Conservation (phyloP, 2,888 invertebrate genomes). For the Diachrysia chrysitis region DNA sequence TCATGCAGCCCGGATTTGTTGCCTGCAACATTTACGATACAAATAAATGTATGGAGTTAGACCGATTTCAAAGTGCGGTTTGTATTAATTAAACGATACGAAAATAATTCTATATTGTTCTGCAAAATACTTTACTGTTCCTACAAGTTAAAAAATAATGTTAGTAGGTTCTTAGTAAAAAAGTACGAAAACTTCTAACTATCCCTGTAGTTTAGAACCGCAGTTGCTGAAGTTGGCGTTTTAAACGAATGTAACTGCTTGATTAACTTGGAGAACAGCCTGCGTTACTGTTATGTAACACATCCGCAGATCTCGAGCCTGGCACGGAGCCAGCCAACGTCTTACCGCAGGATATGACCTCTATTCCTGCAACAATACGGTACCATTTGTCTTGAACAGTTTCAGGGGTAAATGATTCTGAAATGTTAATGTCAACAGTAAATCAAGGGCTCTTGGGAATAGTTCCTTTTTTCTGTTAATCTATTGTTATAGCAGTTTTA, state of each 20-base stretch:
- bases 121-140: not conserved
- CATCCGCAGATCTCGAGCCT: constrained; percentile 45
- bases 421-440: constrained; percentile 53
- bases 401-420: constrained; percentile 47
- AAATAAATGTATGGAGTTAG: too few species aligned
- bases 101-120: too few species aligned
- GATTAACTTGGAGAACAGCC: constrained; percentile 42
- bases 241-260: constrained; percentile 36
- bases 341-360: constrained; percentile 42
- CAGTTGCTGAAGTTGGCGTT: constrained; percentile 19
- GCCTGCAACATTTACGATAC: too few species aligned
- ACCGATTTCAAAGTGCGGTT: too few species aligned
- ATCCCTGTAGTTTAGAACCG: constrained; percentile 2
- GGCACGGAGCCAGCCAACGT: constrained; percentile 47
- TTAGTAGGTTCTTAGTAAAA: too few species aligned
- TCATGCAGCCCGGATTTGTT: not conserved
- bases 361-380: constrained; percentile 46
- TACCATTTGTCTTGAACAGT: constrained; percentile 36
- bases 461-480: constrained; percentile 39
- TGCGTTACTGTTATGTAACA: constrained; percentile 55
- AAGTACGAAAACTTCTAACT: constrained; percentile 5
- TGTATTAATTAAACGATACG: too few species aligned
- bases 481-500: constrained; percentile 37
- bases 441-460: constrained; percentile 40
- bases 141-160: not conserved